Conservation (phyloP, 2,888 invertebrate genomes). For the Chrysotoxum bicinctum region DNA sequence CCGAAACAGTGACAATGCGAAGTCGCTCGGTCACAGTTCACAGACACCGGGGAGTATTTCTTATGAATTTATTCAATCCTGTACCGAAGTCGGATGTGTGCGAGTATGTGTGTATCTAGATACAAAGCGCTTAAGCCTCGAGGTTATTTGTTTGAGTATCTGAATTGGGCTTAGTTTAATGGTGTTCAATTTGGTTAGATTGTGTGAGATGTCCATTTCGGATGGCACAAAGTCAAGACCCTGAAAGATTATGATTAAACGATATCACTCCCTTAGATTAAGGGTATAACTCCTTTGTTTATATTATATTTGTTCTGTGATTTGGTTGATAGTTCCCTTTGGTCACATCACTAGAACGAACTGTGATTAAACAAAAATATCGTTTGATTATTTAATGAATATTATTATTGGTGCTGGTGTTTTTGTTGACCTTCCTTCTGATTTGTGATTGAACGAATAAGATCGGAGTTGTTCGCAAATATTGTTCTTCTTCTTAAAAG, state of each 20-base stretch:
- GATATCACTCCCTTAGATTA: slow-evolving; percentile 9
- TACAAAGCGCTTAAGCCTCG: neutral
- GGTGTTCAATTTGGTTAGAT: slow-evolving; percentile 32
- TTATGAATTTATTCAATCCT: slow-evolving; percentile 35
- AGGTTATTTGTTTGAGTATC: neutral
- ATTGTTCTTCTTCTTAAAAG: neutral
- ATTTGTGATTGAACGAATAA: neutral
- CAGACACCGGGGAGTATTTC: slow-evolving; percentile 27
- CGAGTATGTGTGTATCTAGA: too few species aligned
- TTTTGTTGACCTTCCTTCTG: neutral
- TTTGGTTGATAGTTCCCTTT: slow-evolving; percentile 4
- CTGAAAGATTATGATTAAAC: slow-evolving; percentile 27
- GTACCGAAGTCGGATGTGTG: too few species aligned
- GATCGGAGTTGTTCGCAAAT: neutral
- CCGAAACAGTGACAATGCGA: slow-evolving; percentile 45
- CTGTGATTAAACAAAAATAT: neutral
- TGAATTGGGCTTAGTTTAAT: slow-evolving; percentile 19
- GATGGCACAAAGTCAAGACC: slow-evolving; percentile 17
- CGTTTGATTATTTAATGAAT: neutral
- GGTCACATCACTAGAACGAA: neutral
- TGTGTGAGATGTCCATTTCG: slow-evolving; percentile 33
- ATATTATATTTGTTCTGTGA: neutral
- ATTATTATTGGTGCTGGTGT: neutral
- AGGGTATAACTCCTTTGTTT: slow-evolving; percentile 5
- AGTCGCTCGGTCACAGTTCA: slow-evolving; percentile 28